Evolutionary conservation across 2,113 vertebrate species (phyloP).

Genomic region (Recurvirostra avosetta): DNA sequence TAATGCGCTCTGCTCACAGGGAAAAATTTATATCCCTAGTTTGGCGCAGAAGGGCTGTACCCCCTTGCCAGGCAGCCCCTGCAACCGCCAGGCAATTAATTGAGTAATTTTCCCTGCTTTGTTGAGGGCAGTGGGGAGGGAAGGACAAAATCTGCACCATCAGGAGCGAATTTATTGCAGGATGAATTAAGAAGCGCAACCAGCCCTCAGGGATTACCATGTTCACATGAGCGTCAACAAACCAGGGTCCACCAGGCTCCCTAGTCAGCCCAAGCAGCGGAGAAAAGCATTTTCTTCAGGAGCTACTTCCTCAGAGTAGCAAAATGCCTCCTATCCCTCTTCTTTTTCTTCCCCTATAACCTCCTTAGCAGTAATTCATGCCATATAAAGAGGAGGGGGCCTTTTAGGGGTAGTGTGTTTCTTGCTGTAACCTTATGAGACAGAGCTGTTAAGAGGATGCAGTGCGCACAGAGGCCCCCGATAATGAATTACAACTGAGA

Average conservation of each 20-base stretch:
- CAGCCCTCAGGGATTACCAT: conserved; percentile 21
- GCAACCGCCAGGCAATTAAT: background rate
- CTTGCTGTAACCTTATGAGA: background rate
- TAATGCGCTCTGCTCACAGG: conserved; percentile 77
- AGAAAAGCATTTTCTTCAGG: background rate
- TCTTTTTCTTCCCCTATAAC: background rate
- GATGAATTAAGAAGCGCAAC: background rate
- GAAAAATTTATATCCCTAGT: conserved; percentile 81
- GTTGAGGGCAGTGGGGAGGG: background rate
- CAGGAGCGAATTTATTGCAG: background rate
- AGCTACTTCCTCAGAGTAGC: background rate
- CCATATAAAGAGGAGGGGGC: background rate
- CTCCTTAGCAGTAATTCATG: conserved; percentile 5
- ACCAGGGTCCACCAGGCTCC: conserved; percentile 64
- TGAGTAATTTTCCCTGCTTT: conserved; percentile 27
- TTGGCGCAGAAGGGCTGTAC: background rate
- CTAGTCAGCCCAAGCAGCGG: conserved; percentile 5
- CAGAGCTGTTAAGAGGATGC: background rate
- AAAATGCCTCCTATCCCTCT: background rate
- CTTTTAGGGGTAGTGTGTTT: background rate
- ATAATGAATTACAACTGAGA: conserved; percentile 4
- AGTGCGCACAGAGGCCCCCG: fast-evolving
- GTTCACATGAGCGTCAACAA: conserved; percentile 4
- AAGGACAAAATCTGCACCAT: conserved; percentile 40
- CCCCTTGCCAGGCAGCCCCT: conserved; percentile 5